Evolutionary conservation across 1,140 invertebrate genomes (phyloP).

Genomic region (Magallana gigas): DNA sequence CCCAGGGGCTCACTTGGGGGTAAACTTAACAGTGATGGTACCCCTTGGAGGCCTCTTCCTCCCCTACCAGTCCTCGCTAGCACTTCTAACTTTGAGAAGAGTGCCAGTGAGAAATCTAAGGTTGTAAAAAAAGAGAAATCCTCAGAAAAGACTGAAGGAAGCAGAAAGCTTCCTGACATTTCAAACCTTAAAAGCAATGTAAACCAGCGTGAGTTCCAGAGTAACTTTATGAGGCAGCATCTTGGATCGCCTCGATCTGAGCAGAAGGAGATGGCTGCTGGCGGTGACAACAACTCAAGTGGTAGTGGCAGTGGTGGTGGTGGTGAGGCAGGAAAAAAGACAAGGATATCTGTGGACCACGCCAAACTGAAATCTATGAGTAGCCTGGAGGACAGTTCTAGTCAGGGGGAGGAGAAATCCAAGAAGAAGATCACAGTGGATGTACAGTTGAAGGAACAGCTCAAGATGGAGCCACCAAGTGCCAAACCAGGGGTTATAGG

Average conservation of each 20-base stretch:
- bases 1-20: background rate
- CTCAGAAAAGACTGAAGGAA: conserved; percentile 42
- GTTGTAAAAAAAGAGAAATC: conserved; percentile 12
- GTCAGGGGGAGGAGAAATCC: conserved; percentile 50
- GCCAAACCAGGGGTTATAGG: conserved; percentile 39
- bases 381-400: conserved; percentile 59
- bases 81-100: conserved; percentile 20
- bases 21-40: conserved; percentile 50
- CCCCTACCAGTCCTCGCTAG: conserved; percentile 20
- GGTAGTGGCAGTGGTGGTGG: conserved; percentile 28
- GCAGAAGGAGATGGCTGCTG: conserved; percentile 12
- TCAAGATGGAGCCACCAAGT: conserved; percentile 18
- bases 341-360: conserved; percentile 63
- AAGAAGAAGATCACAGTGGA: conserved; percentile 69
- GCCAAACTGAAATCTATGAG: conserved; percentile 55
- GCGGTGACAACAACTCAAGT: conserved; percentile 39
- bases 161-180: conserved; percentile 63
- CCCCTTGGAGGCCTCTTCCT: conserved; percentile 44
- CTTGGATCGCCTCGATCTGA: conserved; percentile 50
- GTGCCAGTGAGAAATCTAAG: conserved; percentile 25
- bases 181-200: conserved; percentile 56
- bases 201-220: conserved; percentile 61
- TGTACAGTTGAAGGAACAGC: conserved; percentile 47
- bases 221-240: conserved; percentile 66
- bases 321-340: conserved; percentile 46